Conservation (phyloP, 2,888 invertebrate species). For the Trilocha varians region DNA sequence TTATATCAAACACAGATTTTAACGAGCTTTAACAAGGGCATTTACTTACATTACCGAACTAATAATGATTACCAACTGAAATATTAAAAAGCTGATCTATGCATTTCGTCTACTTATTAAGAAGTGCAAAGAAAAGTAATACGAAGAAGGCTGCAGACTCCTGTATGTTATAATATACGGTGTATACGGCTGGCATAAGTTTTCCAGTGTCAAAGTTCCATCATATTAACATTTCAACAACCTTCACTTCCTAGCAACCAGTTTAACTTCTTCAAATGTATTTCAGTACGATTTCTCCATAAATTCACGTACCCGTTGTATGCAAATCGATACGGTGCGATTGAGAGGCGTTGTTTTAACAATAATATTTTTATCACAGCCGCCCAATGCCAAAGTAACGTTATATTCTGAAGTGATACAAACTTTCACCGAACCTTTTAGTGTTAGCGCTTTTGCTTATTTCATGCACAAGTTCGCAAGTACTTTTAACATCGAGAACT, state of each 20-base stretch:
- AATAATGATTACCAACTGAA: no score
- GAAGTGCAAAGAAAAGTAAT: no score
- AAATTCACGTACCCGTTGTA: slow-evolving; percentile 21
- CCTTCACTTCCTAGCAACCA: not conserved
- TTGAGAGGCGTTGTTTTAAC: slow-evolving; percentile 34
- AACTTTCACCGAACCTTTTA: slow-evolving; percentile 27
- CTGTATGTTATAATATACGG: no score
- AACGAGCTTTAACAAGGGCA: no score
- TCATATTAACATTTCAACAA: slow-evolving; percentile 17
- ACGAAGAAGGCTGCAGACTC: no score
- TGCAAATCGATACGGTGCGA: slow-evolving; percentile 34
- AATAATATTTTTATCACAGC: slow-evolving; percentile 32
- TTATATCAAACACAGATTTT: no score
- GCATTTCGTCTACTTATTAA: no score
- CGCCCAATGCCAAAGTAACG: slow-evolving; percentile 15
- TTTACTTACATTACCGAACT: no score
- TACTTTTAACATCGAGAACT: not conserved
- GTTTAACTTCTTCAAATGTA: not conserved
- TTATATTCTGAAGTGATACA: slow-evolving; percentile 9
- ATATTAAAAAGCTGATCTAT: no score
- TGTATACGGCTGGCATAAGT: no score
- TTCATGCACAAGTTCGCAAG: not conserved
- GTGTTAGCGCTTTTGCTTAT: not conserved
- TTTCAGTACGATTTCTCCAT: not conserved
- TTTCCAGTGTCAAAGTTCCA: no score